Evolutionary conservation across 1,140 invertebrate species (phyloP), one percentile per base, ranked within the genome.

Genomic region (Lordiphosa stackelbergi): DNA sequence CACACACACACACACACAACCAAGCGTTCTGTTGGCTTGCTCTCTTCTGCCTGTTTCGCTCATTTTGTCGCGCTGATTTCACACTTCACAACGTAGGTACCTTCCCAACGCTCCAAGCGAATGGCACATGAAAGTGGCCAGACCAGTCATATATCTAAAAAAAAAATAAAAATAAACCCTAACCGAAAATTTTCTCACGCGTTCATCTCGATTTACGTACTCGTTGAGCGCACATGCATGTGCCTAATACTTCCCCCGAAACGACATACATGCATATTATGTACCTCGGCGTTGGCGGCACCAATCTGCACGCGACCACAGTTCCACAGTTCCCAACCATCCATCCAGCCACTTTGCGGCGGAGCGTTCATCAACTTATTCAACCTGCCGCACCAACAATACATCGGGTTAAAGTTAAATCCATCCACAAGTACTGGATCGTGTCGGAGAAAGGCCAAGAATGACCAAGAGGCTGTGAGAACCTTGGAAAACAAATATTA

Each of bases 131-230:
- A 83, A 81, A 79, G 70, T 54, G 52, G 37, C 45, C 52, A 62
- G 55, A 52, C 62, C 66, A 53, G 49, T 46, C 24, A 49, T 47
- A 52, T 56, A 66, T 60, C 47, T 37, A 53, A 62, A 48, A 62
- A 71, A 66, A 73, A 63, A 63, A 48, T 68, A 74, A 69, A 66
- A 60, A 41, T 52, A 59, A 46, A 41, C 55, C 62, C 42, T 54
- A 56, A 37, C 53, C 66, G 42, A 65, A 72, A 68, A 77, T 60
- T 75, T 81, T 81, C 77, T 77, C 77, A 81, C 77, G 77, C 69
- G 72, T 65, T 81, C 73, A 83, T 77, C 69, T 75, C 57, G 52
- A 66, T 71, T 74, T 71, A 79, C 54, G 66, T 59, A 53, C 70
- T 56, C 60, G 40, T 40, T 73, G 49, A 38, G 60, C 53, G 28